Conservation (phyloP, 92 coral and sea anemone genomes). For the Umimayanthus chanpuru region DNA sequence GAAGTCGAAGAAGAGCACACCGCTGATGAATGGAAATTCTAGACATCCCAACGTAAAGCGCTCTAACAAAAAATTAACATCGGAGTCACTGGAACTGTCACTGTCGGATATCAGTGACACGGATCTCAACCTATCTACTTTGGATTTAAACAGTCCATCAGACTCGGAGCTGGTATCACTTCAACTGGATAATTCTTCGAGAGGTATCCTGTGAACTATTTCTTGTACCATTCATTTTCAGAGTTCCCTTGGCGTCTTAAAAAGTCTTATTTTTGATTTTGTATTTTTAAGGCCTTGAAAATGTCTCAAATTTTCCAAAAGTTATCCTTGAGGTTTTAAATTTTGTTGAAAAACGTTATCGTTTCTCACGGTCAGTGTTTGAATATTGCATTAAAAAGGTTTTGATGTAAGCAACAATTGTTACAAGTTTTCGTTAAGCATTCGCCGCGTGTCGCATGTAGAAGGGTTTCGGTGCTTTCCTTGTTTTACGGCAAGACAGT, state of each 20-base stretch:
- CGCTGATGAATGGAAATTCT: constrained; percentile 39
- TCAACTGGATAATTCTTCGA: constrained; percentile 58
- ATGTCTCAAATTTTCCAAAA: too few relatives aligned
- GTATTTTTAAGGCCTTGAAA: too few relatives aligned
- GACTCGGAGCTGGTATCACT: constrained; percentile 70
- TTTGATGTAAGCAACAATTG: too few relatives aligned
- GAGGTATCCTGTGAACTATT: constrained; percentile 42
- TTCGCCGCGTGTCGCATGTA: too few relatives aligned
- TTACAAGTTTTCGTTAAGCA: too few relatives aligned
- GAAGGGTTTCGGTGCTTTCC: too few relatives aligned
- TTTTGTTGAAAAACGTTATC: too few relatives aligned
- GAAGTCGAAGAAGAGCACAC: background rate
- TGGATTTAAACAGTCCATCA: constrained; percentile 67
- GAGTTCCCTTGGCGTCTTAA: background rate
- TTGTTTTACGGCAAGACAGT: too few relatives aligned
- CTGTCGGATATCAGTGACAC: constrained; percentile 62
- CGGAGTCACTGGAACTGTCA: constrained; percentile 43
- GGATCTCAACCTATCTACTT: constrained; percentile 66
- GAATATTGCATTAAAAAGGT: too few relatives aligned
- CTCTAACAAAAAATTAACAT: constrained; percentile 25
- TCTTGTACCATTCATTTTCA: background rate
- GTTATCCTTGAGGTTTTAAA: too few relatives aligned
- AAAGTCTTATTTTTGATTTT: too few relatives aligned
- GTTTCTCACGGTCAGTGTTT: too few relatives aligned
- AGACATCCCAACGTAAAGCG: constrained; percentile 15